phyloP scores from a whole-genome alignment of 2,797 vertebrate species.

The Myiotriccus ornatus region DNA sequence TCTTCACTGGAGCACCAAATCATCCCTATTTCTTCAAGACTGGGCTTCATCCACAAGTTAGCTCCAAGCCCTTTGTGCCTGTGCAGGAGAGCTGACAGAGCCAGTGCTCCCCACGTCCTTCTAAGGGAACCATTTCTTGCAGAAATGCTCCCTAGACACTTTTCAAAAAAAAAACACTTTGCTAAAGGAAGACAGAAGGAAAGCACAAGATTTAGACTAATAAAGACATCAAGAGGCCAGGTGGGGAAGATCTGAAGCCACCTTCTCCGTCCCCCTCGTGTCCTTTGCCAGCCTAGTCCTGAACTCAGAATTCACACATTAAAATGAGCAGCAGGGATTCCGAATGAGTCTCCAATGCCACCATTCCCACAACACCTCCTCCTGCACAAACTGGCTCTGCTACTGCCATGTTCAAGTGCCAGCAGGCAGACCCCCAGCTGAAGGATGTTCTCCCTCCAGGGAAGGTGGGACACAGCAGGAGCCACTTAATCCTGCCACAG shows the following conservation, averaged over 20 bases:
- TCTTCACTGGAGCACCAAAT: neutral
- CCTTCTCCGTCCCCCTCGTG: neutral
- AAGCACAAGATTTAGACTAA: neutral
- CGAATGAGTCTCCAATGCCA: neutral
- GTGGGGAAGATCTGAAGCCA: neutral
- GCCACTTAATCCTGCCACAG: neutral
- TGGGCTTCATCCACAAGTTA: neutral
- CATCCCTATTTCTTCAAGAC: neutral
- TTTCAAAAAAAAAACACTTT: neutral
- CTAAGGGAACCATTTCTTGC: neutral
- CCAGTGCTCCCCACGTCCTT: rapidly evolving
- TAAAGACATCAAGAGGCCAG: neutral
- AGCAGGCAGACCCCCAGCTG: neutral
- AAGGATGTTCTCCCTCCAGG: neutral
- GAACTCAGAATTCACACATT: neutral
- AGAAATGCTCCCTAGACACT: neutral
- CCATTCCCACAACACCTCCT: neutral
- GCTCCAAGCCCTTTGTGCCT: neutral
- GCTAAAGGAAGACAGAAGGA: neutral
- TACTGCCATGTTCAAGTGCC: neutral
- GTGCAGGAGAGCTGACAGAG: neutral
- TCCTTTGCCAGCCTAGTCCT: neutral
- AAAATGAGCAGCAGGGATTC: rapidly evolving
- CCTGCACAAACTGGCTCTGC: neutral
- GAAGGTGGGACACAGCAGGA: neutral